Evolutionary conservation across 2,888 invertebrate species (phyloP).

Genomic region (Hypomecis atomaria): DNA sequence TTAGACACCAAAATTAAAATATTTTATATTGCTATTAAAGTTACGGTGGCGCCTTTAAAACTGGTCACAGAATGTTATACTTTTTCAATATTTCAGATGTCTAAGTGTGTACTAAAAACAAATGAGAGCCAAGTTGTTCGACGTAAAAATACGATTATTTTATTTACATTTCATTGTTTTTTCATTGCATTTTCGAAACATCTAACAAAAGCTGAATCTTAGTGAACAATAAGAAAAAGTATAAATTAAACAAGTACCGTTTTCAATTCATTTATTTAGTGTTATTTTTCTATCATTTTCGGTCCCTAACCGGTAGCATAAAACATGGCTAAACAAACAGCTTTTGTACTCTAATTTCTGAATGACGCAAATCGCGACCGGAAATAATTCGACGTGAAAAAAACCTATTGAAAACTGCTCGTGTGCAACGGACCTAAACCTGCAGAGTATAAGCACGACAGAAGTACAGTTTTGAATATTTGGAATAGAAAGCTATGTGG

Average conservation of each 20-base stretch:
- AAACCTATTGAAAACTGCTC: slow-evolving; percentile 56
- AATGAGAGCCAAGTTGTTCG: too few species aligned
- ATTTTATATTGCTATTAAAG: too few species aligned
- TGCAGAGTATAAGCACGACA: slow-evolving; percentile 1
- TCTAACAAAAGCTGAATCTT: background rate
- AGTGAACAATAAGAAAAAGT: background rate
- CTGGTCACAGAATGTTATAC: too few species aligned
- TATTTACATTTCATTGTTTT: background rate
- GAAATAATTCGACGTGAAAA: slow-evolving; percentile 53
- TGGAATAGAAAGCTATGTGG: background rate
- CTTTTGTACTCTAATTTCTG: slow-evolving; percentile 42
- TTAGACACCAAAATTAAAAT: too few species aligned
- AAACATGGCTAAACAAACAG: slow-evolving; percentile 25
- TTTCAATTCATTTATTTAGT: background rate
- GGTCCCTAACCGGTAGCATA: slow-evolving; percentile 9
- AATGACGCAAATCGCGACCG: slow-evolving; percentile 64
- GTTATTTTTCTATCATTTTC: background rate
- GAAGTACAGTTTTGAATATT: background rate
- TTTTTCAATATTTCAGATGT: too few species aligned
- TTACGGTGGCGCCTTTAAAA: too few species aligned
- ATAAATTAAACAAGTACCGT: background rate
- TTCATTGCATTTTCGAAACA: background rate
- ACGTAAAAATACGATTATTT: too few species aligned
- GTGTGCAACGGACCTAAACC: slow-evolving; percentile 57
- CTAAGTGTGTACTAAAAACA: too few species aligned